A percentile compares a stretch with the other conserved stretches of the same genome.
Evolutionary conservation across 2,113 vertebrate genomes (phyloP).

Genomic region (Gobius niger): DNA sequence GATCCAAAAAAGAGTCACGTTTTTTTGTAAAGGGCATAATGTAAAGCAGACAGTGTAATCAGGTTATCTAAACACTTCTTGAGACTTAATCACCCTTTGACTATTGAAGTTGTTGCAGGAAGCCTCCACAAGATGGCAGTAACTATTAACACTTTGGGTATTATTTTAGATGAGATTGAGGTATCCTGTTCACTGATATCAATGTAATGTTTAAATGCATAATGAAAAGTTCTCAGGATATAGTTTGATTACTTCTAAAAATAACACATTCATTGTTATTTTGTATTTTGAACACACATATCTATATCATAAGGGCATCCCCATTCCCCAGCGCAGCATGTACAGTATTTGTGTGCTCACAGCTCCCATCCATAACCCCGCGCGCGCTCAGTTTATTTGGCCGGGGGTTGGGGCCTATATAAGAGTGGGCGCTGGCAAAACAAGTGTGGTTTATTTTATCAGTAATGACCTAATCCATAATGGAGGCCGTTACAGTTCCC

Average conservation of each 20-base stretch:
- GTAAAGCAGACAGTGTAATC: no score
- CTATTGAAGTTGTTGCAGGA: constrained; percentile 39
- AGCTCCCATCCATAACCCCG: constrained; percentile 42
- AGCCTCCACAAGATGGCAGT: constrained; percentile 67
- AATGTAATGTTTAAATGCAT: no score
- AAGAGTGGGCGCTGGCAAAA: constrained; percentile 42
- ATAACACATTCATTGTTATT: not conserved
- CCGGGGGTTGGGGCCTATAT: constrained; percentile 11
- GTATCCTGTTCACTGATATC: not conserved
- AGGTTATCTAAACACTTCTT: no score
- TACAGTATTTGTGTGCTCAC: constrained; percentile 20
- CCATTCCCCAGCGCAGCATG: constrained; percentile 19
- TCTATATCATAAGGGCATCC: constrained; percentile 16
- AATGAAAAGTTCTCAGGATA: no score
- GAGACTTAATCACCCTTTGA: no score
- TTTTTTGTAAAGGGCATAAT: no score
- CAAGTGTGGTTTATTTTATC: constrained; percentile 58
- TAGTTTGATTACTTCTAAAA: no score
- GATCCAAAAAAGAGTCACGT: no score
- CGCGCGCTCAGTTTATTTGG: constrained; percentile 32
- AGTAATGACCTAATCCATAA: constrained; percentile 68
- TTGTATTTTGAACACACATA: constrained; percentile 11
- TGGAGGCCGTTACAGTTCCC: constrained; percentile 40
- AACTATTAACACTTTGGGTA: constrained; percentile 27
- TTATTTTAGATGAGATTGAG: not conserved